Evolutionary conservation across 2,888 invertebrate genomes (phyloP).

Genomic region (Trichacis sp.): DNA sequence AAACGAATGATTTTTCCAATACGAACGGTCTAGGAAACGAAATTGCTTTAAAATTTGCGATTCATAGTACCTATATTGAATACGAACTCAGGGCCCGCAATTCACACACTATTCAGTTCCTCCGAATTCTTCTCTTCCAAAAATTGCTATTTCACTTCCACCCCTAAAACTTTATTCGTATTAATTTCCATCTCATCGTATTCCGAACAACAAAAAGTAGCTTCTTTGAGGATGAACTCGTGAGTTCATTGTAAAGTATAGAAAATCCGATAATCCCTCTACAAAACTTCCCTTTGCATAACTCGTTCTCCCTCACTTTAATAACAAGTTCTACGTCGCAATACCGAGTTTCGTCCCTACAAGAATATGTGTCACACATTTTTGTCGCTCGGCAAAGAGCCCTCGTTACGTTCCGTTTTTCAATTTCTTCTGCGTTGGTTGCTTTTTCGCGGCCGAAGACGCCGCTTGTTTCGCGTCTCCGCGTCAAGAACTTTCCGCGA

Average conservation of each 20-base stretch:
- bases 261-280: no score
- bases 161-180: background rate
- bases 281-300: no score
- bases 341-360: conserved; percentile 10
- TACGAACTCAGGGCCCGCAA: background rate
- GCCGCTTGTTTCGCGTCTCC: conserved; percentile 25
- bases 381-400: conserved; percentile 23
- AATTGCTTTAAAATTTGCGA: conserved; percentile 11
- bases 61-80: conserved; percentile 13
- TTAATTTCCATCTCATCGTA: background rate
- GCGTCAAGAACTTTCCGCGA: conserved; percentile 36
- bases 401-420: conserved; percentile 1
- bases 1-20: background rate
- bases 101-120: background rate
- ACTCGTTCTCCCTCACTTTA: conserved; percentile 2
- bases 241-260: no score
- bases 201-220: no score
- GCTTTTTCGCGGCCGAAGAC: conserved; percentile 32
- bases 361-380: conserved; percentile 27
- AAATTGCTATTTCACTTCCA: conserved; percentile 3
- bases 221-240: no score
- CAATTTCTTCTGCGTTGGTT: conserved; percentile 26
- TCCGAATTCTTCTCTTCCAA: conserved; percentile 1
- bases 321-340: conserved; percentile 17
- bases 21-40: background rate